Evolutionary conservation across 2,797 vertebrate species (phyloP), one percentile per base, ranked within the genome.

Genomic region (Pelodytes ibericus): DNA sequence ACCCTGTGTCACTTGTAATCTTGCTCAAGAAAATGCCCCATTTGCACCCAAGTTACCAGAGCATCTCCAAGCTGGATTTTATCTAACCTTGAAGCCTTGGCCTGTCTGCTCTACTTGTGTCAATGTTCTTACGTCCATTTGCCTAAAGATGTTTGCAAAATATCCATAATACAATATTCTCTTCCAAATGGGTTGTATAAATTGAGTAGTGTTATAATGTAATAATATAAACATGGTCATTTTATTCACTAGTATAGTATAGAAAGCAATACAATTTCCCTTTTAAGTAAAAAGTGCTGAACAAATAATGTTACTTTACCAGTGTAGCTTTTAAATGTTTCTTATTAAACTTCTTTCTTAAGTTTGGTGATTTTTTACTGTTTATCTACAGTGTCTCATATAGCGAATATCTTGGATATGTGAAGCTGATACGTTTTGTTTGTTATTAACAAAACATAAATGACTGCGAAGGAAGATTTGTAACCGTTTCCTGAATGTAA

Each of bases 31-130:
- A 63, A 81, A n/a, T 0, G 11, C 59, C 75, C 74, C 72, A 74
- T 0, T 0, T 39, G 77, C 75, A 78, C 61, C 68, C 6, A 16
- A 75, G 79, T 58, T 59, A 0, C 16, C 60, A 49, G 74, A 36
- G 72, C 71, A 73, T 81, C 36, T 30, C 20, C 0, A 0, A 59
- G 69, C 72, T 80, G 66, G 0, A 0, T 68, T 71, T 47, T 73
- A 41, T 73, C 58, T 3, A 27, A 65, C 24, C 47, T 84, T 25
- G 0, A 24, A 36, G 56, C 76, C 29, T 36, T 30, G n/a, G 56
- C 22, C 63, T 72, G 76, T 78, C 76, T 53, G 24, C 59, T 67
- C 49, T 64, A 22, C 69, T 78, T 39, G 33, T 56, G 5, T 78
- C 76, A 66, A 24, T 59, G 13, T 24, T 30, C 18, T 9, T 4